A percentile compares a stretch with the other conserved stretches of the same genome.
phyloP scores from a whole-genome alignment of 2,113 vertebrate genomes.

The Harpagus bidentatus region DNA sequence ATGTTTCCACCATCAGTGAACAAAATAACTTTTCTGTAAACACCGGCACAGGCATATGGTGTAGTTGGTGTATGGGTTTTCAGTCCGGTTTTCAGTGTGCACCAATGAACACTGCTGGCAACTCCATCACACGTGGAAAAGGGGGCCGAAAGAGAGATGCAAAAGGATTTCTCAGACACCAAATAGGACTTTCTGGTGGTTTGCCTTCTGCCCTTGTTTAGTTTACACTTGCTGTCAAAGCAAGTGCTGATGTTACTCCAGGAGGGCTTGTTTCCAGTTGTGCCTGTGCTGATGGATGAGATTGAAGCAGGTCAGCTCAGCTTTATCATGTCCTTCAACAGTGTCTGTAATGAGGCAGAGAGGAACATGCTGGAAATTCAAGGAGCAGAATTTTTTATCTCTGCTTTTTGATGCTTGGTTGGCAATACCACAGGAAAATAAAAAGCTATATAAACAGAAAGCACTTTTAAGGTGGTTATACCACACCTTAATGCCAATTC shows the following conservation, averaged over 20 bases:
- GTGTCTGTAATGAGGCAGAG: constrained; percentile 20
- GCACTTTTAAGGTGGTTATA: not conserved
- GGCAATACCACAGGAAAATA: not conserved
- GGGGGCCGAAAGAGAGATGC: not conserved
- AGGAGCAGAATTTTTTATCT: not conserved
- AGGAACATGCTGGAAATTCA: constrained; percentile 12
- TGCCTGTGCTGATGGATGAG: not conserved
- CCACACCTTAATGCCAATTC: not conserved
- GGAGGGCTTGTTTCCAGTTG: constrained; percentile 17
- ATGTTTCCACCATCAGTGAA: not conserved
- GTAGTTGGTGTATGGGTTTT: no score
- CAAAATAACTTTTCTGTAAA: not conserved
- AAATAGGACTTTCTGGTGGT: not conserved
- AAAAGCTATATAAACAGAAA: constrained; percentile 23
- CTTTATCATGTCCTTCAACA: constrained; percentile 36
- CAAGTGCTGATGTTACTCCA: not conserved
- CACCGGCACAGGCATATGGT: not conserved
- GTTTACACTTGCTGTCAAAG: not conserved
- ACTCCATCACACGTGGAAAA: not conserved
- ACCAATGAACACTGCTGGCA: not conserved
- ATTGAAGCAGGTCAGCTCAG: not conserved
- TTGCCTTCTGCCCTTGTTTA: not conserved
- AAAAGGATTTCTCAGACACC: not conserved
- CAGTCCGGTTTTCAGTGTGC: not conserved
- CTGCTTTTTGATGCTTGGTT: not conserved